Evolutionary conservation across 2,888 invertebrate species (phyloP), one percentile per base, ranked within the genome.

Genomic region (Agonopterix arenella): DNA sequence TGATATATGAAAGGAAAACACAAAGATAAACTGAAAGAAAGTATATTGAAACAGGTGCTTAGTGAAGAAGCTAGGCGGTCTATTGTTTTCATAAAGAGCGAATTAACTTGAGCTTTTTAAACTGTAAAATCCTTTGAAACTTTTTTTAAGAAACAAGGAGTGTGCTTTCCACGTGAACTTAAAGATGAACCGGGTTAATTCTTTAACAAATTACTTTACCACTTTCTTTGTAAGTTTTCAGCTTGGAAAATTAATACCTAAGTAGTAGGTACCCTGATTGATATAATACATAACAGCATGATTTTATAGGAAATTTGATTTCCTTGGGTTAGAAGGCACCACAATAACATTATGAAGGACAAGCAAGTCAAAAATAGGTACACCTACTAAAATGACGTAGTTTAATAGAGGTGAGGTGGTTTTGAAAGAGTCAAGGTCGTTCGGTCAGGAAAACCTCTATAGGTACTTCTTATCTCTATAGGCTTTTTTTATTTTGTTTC

Each of bases 61-160:
- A 8, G 18, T 45, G 18, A 46, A 44, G 54, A 56, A 63, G 53
- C 59, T 65, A 62, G 58, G 60, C 63, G 65, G 68, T 68, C 63
- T 67, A 56, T 70, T 65, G 57, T 68, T 69, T 66, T 55, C 57
- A 67, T 73, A 74, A 74, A 78, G 71, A 77, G 70, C 64, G 71
- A 81, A 81, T 83, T 81, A 80, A 77, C 74, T 72, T 66, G 57
- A 72, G 76, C 70, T 73, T 73, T 72, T 71, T 75, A 43, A 78
- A 74, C 69, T 73, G 64, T 69, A 68, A 76, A 70, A 73, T 77
- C 73, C 81, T 84, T 84, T 80, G 79, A 79, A 70, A 67, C 60
- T 63, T 66, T 73, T 76, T 65, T n/a, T 40, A 40, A 40, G 68
- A 70, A 75, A 72, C 75, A 72, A 73, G 70, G 70, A 56, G 63